phyloP scores from a whole-genome alignment of 2,113 vertebrate genomes.

The Eleginops maclovinus region DNA sequence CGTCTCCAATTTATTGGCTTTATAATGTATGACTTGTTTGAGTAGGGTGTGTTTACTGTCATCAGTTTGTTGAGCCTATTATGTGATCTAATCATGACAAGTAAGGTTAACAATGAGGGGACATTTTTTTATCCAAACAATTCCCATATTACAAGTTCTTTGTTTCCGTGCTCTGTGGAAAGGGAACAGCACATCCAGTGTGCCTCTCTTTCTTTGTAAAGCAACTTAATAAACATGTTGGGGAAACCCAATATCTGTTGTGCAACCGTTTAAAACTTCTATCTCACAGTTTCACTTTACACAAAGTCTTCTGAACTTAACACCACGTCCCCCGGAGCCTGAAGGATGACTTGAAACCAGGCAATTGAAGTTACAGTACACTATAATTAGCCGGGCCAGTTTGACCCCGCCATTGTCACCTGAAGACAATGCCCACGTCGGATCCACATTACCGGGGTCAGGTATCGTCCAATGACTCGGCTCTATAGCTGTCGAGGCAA shows the following conservation, averaged over 20 bases:
- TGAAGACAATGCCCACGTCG: slow-evolving; percentile 81
- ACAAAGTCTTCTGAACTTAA: slow-evolving; percentile 79
- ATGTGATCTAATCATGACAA: slow-evolving; percentile 33
- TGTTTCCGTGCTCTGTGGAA: slow-evolving; percentile 80
- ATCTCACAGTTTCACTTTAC: slow-evolving; percentile 78
- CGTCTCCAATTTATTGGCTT: slow-evolving; percentile 7
- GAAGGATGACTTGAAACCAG: slow-evolving; percentile 74
- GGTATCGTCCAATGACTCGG: slow-evolving; percentile 80
- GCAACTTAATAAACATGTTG: slow-evolving; percentile 77
- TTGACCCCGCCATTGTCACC: slow-evolving; percentile 85
- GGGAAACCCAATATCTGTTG: slow-evolving; percentile 86
- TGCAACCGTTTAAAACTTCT: slow-evolving; percentile 75
- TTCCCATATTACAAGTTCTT: slow-evolving; percentile 48
- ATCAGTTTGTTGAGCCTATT: slow-evolving; percentile 21
- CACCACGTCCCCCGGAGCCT: slow-evolving; percentile 73
- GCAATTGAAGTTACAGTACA: slow-evolving; percentile 78
- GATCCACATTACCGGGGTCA: slow-evolving; percentile 84
- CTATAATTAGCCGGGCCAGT: slow-evolving; percentile 81
- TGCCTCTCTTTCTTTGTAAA: slow-evolving; percentile 66
- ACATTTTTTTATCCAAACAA: not conserved
- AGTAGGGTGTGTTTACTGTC: slow-evolving; percentile 33
- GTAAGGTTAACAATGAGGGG: slow-evolving; percentile 32
- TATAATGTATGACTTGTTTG: slow-evolving; percentile 41
- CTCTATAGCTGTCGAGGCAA: slow-evolving; percentile 81
- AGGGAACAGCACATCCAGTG: slow-evolving; percentile 60